Evolutionary conservation across 2,113 vertebrate species (phyloP), one percentile per base, ranked within the genome.

Genomic region (Xiphophorus hellerii): DNA sequence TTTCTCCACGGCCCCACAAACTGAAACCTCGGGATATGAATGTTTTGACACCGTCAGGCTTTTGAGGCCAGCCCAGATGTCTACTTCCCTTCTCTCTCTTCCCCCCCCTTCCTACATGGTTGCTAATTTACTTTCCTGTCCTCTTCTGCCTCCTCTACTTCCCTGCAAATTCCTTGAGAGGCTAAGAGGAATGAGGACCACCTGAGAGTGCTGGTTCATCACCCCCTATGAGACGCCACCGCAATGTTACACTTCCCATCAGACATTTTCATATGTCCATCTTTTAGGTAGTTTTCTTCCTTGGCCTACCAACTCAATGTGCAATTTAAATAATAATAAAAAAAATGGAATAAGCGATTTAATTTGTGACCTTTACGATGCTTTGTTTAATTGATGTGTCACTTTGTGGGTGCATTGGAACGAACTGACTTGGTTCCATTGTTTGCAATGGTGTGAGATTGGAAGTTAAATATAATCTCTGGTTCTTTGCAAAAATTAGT

Each of bases 1-100:
- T 75, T 25, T 78, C 91, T 15, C 76, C 93, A 3, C 92, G 94
- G 66, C 94, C 95, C 44, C 97, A 98, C 90, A 97, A 94, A 67
- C 95, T 95, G 15, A 95, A 95, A 86, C 93, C 93, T 58, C 88
- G 94, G 74, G 94, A 95, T 82, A 94, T 95, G 93, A 95, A 95
- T 76, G 92, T 95, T 76, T 89, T 95, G 75, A 94, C 93, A 28
- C 94, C 94, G 6, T 95, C 94, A 0, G 93, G 94, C 68, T 95
- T 95, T 90, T 95, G 85, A 95, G 69, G 42, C 37, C 44, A 5
- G 39, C 71, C 70, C 35, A 73, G 65, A 67, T 39, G 11, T 54
- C 28, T 35, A 17, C 60, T 51, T 44, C 29, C 6, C 61, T 39
- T 0, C 4, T 4, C 72, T 44, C 29, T 4, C 61, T 39, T 0